phyloP scores from a whole-genome alignment of 2,888 invertebrate genomes.

The Tupiocoris notatus region DNA sequence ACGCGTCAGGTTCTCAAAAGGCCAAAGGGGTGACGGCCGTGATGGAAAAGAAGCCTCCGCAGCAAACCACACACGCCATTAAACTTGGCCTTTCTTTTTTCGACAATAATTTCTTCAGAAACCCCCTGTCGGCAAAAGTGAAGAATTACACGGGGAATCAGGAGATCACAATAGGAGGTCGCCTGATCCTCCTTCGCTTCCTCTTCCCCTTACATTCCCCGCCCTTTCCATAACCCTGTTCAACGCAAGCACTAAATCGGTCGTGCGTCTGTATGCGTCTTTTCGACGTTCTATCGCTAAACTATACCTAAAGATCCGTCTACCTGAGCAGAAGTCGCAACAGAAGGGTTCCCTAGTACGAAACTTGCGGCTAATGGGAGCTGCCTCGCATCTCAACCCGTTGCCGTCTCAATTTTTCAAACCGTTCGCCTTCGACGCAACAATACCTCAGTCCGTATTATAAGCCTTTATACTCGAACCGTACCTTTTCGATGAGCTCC shows the following conservation, averaged over 20 bases:
- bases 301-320: background rate
- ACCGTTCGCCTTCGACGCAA: background rate
- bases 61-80: constrained; percentile 33
- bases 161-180: constrained; percentile 17
- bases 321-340: background rate
- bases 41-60: background rate
- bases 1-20: background rate
- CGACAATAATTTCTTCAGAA: constrained; percentile 10
- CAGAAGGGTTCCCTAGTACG: background rate
- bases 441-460: background rate
- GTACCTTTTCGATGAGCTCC: background rate
- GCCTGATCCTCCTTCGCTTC: background rate
- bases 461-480: background rate
- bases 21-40: background rate
- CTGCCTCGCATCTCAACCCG: background rate
- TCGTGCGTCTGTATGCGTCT: background rate
- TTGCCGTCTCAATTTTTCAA: background rate
- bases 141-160: constrained; percentile 39
- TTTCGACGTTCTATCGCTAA: background rate
- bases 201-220: background rate
- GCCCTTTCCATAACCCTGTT: background rate
- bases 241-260: no score
- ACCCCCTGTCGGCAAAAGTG: constrained; percentile 37
- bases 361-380: background rate
- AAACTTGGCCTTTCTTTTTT: constrained; percentile 33